Evolutionary conservation across 2,888 invertebrate genomes (phyloP).

Genomic region (Cerastoderma edule): DNA sequence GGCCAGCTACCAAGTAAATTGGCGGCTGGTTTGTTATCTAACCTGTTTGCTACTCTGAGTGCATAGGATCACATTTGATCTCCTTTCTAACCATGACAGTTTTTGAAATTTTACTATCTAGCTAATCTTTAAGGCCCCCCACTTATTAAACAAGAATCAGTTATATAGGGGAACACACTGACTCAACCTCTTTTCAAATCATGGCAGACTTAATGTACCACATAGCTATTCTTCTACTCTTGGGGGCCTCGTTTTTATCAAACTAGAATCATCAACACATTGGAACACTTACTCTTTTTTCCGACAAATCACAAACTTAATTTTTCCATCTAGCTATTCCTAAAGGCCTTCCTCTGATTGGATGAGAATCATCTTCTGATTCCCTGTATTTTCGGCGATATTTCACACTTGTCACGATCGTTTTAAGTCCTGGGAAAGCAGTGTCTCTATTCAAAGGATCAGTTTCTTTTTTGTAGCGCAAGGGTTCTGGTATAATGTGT

Average conservation of each 20-base stretch:
- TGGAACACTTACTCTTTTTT: not conserved
- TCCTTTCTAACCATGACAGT: too few species aligned
- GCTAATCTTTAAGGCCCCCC: not conserved
- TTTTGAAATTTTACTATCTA: too few species aligned
- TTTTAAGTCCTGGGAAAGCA: conserved; percentile 93
- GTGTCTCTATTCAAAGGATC: conserved; percentile 90
- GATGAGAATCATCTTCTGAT: conserved; percentile 6
- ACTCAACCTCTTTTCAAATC: not conserved
- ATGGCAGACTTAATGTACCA: too few species aligned
- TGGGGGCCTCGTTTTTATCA: not conserved
- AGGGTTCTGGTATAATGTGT: conserved; percentile 91
- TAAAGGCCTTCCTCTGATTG: not conserved
- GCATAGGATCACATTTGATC: too few species aligned
- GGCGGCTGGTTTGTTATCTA: too few species aligned
- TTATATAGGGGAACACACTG: not conserved
- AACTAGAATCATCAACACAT: not conserved
- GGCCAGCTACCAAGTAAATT: too few species aligned
- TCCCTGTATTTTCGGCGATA: conserved; percentile 90
- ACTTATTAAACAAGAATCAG: not conserved
- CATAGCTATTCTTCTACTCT: not conserved
- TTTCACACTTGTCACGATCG: conserved; percentile 92
- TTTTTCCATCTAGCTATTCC: conserved; percentile 19
- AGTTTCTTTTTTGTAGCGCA: conserved; percentile 92
- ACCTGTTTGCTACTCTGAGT: too few species aligned
- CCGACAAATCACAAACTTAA: not conserved